Evolutionary conservation across 2,888 invertebrate genomes (phyloP).

Genomic region (Pseudolycoriella hygida): DNA sequence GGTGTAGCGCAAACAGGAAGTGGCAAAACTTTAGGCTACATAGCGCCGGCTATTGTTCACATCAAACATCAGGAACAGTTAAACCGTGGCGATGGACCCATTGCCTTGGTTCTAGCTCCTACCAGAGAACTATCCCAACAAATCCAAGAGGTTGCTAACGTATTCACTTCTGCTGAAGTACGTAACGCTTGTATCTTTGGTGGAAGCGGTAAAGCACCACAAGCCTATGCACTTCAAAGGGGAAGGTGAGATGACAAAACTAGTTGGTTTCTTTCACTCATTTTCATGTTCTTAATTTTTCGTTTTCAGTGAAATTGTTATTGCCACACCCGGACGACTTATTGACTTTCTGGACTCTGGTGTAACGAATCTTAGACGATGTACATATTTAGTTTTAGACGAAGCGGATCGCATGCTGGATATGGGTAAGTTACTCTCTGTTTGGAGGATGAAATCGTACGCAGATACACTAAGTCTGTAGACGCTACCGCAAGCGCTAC

Average conservation of each 20-base stretch:
- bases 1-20: conserved; percentile 71
- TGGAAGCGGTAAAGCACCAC: conserved; percentile 68
- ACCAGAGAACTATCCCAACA: conserved; percentile 65
- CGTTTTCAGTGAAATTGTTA: conserved; percentile 53
- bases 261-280: too few species aligned
- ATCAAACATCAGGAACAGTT: conserved; percentile 64
- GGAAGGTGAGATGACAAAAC: conserved; percentile 41
- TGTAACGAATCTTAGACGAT: conserved; percentile 62
- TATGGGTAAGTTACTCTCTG: too few species aligned
- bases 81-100: conserved; percentile 64
- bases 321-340: conserved; percentile 89
- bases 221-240: conserved; percentile 50
- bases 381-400: conserved; percentile 64
- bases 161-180: conserved; percentile 58
- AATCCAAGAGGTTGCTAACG: conserved; percentile 63
- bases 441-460: too few species aligned
- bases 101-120: conserved; percentile 62
- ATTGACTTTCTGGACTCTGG: conserved; percentile 83
- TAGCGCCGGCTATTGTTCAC: conserved; percentile 70
- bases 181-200: conserved; percentile 78
- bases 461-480: too few species aligned
- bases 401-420: conserved; percentile 95
- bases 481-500: too few species aligned
- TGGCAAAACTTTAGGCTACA: conserved; percentile 65
- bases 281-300: too few species aligned